These are phyloP conservation scores for Eupithecia centaureata DNA, from an alignment of 2,888 invertebrate species.

Conservation along the genomic window DNA sequence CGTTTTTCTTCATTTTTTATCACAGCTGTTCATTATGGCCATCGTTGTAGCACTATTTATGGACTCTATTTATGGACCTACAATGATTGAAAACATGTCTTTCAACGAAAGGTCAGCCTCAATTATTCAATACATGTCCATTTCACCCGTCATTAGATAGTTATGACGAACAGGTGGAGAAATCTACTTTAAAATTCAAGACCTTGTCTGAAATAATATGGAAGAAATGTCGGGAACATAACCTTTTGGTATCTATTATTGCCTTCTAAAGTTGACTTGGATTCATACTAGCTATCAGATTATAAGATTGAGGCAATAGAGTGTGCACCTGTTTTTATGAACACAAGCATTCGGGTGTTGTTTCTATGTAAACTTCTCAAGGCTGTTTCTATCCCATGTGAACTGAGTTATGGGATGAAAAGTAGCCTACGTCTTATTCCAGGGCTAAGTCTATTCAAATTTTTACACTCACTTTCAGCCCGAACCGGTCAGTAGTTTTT, in stretches of 20 bases:
- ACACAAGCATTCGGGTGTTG: too few relatives aligned
- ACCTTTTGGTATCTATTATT: neutral
- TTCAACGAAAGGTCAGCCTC: slow-evolving; percentile 42
- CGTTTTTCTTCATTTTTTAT: too few relatives aligned
- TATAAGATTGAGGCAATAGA: neutral
- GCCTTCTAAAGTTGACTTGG: neutral
- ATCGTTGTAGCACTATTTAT: neutral
- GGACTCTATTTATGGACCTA: slow-evolving; percentile 12
- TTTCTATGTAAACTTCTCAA: too few relatives aligned
- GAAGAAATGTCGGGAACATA: neutral
- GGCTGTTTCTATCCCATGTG: too few relatives aligned
- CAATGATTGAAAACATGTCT: slow-evolving; percentile 23
- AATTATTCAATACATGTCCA: slow-evolving; percentile 42
- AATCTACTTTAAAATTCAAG: slow-evolving; percentile 33
- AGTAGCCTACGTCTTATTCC: too few relatives aligned
- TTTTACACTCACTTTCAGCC: too few relatives aligned
- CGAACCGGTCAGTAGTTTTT: too few relatives aligned
- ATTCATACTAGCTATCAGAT: neutral
- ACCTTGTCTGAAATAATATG: slow-evolving; percentile 6
- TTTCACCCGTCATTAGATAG: slow-evolving; percentile 32
- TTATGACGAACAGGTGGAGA: slow-evolving; percentile 45
- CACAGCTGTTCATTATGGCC: too few relatives aligned
- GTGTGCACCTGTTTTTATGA: neutral
- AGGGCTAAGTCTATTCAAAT: too few relatives aligned
- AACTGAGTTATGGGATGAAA: too few relatives aligned